Percentiles rank a stretch among this genome's conserved stretches.
Evolutionary conservation across 1,140 invertebrate genomes (phyloP).

Genomic region (Drosophila sucinea): DNA sequence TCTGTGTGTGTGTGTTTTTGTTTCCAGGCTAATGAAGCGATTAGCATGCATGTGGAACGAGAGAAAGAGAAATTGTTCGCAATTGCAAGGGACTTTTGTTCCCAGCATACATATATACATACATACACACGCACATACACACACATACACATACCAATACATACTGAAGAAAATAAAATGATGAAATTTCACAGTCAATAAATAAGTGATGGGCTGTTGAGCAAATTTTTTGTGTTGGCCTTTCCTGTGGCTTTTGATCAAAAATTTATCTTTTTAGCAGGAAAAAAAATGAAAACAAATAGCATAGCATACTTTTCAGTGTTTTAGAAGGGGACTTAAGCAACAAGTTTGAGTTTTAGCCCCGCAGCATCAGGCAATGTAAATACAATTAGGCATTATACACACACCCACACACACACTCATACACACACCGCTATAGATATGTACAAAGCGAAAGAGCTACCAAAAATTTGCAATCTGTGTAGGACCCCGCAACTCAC

Average conservation of each 20-base stretch:
- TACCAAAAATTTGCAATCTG: constrained; percentile 1
- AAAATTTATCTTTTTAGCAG: background rate
- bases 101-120: constrained; percentile 33
- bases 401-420: background rate
- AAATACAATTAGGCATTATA: constrained; percentile 18
- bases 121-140: constrained; percentile 9
- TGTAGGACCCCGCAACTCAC: constrained; percentile 47
- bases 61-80: background rate
- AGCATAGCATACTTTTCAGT: constrained; percentile 31
- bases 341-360: constrained; percentile 45
- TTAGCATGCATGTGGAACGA: constrained; percentile 68
- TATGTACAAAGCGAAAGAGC: constrained; percentile 8
- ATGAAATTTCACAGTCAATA: constrained; percentile 25
- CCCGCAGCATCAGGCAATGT: constrained; percentile 29
- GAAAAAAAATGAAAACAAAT: constrained; percentile 16
- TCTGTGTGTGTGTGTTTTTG: constrained; percentile 16
- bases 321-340: constrained; percentile 17
- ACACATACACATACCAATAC: constrained; percentile 13
- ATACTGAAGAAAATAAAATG: constrained; percentile 33
- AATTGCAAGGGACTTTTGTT: constrained; percentile 4
- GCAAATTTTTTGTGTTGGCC: constrained; percentile 25
- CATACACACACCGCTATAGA: background rate
- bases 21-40: constrained; percentile 69
- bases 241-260: constrained; percentile 2
- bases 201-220: constrained; percentile 63